A percentile compares a stretch with the other conserved stretches of the same genome.
Conservation (phyloP, 30 jellyfish, hydroid and myxozoan genomes). For the Aurelia sp. region DNA sequence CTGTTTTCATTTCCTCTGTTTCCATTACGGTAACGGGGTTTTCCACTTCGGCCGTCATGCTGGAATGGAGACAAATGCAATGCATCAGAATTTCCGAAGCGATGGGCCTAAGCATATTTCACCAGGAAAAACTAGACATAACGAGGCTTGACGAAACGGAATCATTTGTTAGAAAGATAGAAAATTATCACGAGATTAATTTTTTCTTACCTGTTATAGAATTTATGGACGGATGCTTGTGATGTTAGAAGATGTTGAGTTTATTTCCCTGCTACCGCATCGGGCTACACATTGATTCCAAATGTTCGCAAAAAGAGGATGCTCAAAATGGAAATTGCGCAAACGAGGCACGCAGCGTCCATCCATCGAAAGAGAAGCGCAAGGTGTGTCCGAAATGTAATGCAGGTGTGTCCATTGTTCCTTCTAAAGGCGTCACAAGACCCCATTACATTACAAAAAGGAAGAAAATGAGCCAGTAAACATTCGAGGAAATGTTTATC, state of each 20-base stretch:
- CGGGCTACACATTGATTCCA: constrained; percentile 51
- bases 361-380: constrained; percentile 13
- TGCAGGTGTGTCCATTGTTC: too few relatives aligned
- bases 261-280: constrained; percentile 23
- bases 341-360: constrained; percentile 90
- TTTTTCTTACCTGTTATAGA: constrained; percentile 17
- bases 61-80: neutral
- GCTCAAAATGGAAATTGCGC: constrained; percentile 43
- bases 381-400: constrained; percentile 27
- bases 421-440: too few relatives aligned
- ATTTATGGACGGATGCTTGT: constrained; percentile 23
- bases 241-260: constrained; percentile 20
- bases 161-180: too few relatives aligned
- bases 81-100: neutral
- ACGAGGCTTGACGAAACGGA: neutral
- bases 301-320: constrained; percentile 45
- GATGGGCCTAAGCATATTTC: neutral
- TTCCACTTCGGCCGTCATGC: constrained; percentile 93
- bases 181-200: too few relatives aligned
- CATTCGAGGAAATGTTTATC: too few relatives aligned
- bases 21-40: constrained; percentile 29
- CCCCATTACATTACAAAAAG: too few relatives aligned
- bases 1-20: constrained; percentile 49
- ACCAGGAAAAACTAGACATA: neutral
- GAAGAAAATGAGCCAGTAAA: too few relatives aligned